These are phyloP conservation scores for Battus philenor DNA, from an alignment of 1,140 invertebrate species.

Conservation along the genomic window DNA sequence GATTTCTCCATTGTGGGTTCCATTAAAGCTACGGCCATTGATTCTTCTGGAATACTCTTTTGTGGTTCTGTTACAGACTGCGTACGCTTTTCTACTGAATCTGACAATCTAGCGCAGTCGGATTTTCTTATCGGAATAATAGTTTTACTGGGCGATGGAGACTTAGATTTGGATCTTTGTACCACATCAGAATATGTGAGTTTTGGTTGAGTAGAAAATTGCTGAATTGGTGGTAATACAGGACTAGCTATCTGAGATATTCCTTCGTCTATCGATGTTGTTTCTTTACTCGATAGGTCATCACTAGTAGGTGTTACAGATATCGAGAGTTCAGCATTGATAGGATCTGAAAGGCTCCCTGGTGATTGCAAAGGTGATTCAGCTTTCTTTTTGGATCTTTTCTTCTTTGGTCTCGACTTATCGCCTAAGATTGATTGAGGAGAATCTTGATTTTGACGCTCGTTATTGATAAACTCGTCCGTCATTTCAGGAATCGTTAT, in stretches of 20 bases:
- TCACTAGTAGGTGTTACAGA: slow-evolving; percentile 66
- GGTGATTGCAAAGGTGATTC: slow-evolving; percentile 53
- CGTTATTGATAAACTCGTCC: slow-evolving; percentile 52
- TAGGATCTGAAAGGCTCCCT: slow-evolving; percentile 72
- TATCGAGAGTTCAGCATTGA: slow-evolving; percentile 66
- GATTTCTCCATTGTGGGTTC: slow-evolving; percentile 66
- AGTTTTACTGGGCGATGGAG: slow-evolving; percentile 60
- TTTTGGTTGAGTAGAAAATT: slow-evolving; percentile 31
- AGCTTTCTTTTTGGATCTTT: slow-evolving; percentile 61
- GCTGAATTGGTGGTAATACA: slow-evolving; percentile 23
- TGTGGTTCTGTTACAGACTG: slow-evolving; percentile 46
- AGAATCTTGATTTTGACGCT: slow-evolving; percentile 38
- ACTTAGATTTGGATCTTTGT: slow-evolving; percentile 70
- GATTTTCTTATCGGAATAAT: slow-evolving; percentile 36
- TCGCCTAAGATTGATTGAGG: slow-evolving; percentile 44
- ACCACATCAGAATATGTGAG: slow-evolving; percentile 71
- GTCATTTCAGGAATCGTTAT: slow-evolving; percentile 76
- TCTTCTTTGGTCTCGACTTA: slow-evolving; percentile 61
- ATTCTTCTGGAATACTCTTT: slow-evolving; percentile 41
- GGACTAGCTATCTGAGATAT: slow-evolving; percentile 58
- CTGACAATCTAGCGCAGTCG: slow-evolving; percentile 47
- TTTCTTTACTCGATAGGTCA: slow-evolving; percentile 59
- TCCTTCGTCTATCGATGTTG: slow-evolving; percentile 68
- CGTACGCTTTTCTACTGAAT: slow-evolving; percentile 57
- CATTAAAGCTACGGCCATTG: slow-evolving; percentile 60